Conservation (phyloP, 2,113 vertebrate genomes). For the Tragelaphus scriptus region DNA sequence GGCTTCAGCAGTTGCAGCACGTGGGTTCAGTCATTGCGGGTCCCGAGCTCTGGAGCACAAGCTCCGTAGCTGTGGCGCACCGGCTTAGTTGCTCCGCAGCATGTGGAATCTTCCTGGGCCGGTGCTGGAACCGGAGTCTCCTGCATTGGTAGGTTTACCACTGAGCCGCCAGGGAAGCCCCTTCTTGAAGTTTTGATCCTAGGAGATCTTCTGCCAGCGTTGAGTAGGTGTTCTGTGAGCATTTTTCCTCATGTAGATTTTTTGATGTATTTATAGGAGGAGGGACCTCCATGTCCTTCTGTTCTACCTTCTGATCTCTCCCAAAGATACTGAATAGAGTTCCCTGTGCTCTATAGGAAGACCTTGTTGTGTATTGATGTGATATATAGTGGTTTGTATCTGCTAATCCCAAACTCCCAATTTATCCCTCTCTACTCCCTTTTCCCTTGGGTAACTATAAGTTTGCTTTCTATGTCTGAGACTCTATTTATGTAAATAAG, state of each 20-base stretch:
- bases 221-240: not conserved
- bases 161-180: not conserved
- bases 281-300: not conserved
- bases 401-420: not conserved
- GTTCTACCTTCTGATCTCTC: not conserved
- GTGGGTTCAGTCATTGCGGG: rapidly evolving
- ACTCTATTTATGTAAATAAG: not conserved
- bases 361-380: not conserved
- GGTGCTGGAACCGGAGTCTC: rapidly evolving
- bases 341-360: not conserved
- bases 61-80: rapidly evolving
- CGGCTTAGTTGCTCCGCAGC: rapidly evolving
- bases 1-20: rapidly evolving
- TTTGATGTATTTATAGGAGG: not conserved
- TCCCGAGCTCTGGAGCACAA: not conserved
- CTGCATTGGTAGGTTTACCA: not conserved
- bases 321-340: not conserved
- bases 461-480: not conserved
- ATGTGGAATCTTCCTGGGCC: not conserved
- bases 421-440: not conserved
- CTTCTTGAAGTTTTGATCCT: not conserved
- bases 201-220: not conserved
- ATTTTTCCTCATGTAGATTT: not conserved
- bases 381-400: not conserved
- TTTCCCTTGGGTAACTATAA: not conserved